A percentile compares a stretch with the other conserved stretches of the same genome.
These are phyloP conservation scores for Ectemnius lituratus DNA, from an alignment of 2,888 invertebrate genomes.

Conservation along the genomic window DNA sequence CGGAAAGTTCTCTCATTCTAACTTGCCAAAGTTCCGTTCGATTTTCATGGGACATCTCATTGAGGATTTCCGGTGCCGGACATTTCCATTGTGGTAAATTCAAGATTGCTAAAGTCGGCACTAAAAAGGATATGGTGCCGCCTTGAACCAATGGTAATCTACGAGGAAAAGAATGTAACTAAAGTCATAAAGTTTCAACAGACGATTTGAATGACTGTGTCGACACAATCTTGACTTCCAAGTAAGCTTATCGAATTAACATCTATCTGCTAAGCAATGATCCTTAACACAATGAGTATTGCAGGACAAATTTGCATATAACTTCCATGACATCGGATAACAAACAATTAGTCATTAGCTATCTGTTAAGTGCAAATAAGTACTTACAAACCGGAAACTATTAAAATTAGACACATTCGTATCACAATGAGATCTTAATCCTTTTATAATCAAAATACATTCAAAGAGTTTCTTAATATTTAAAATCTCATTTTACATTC, in stretches of 20 bases:
- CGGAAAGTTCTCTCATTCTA: conserved; percentile 89
- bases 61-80: conserved; percentile 80
- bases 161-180: not conserved
- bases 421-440: too few species aligned
- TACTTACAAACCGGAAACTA: too few species aligned
- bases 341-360: too few species aligned
- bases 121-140: conserved; percentile 89
- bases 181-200: not conserved
- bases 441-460: too few species aligned
- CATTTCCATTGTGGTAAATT: conserved; percentile 86
- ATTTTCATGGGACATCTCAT: conserved; percentile 80
- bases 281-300: not conserved
- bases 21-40: conserved; percentile 84
- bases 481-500: too few species aligned
- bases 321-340: too few species aligned
- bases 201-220: not conserved
- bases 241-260: not conserved
- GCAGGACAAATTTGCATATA: too few species aligned
- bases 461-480: too few species aligned
- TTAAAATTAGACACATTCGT: too few species aligned
- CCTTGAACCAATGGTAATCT: conserved; percentile 87
- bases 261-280: not conserved
- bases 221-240: not conserved
- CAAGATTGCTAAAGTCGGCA: conserved; percentile 88
- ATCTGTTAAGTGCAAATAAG: too few species aligned